Base-by-base conservation (phyloP, 2,113 vertebrate genomes). In the Prunella fulvescens region DNA sequence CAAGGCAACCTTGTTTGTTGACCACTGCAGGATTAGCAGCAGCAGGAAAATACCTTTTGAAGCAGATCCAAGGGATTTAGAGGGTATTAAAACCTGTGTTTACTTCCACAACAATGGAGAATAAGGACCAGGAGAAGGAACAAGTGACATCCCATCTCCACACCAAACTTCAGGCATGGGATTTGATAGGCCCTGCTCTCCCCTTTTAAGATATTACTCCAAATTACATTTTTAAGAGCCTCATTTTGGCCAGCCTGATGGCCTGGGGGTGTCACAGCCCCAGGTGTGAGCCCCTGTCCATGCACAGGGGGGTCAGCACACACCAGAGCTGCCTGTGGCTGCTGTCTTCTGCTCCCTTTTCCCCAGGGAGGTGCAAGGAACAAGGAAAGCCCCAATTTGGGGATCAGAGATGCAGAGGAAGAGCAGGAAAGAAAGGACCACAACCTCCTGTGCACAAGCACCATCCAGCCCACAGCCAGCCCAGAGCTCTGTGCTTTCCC, bases 381-480 rank as follows among this genome's bases (percentile, higher is more conserved):
- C 4, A 28, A 50, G 23, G 13, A 22, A 66, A 78, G 23, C 9
- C 47, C 33, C 11, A 33, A 0, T 11, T 3, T 29, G 11, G 14
- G 73, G 20, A 42, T 26, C 3, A 31, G 53, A 73, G 42, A 50
- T 0, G 0, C n/a, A 15, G 19, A 19, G 20, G 5, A 73, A 19
- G 23, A 86, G 17, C 37, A 56, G 1, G 4, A 61, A 47, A 79
- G 45, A 45, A 26, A 1, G 9, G 28, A 18, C 7, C 44, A 51
- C 31, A 86, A 28, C 48, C 20, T 60, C 25, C 29, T 0, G 0
- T 0, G 2, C 2, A 47, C 8, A 8, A 24, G 25, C 82, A 64
- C 9, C 81, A 51, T 5, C 14, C 72, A 53, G 29, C n/a, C 50
- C 60, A 9, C 31, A 62, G 28, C 28, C 19, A 7, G 35, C 24